Evolutionary conservation across 2,113 vertebrate species (phyloP).

Genomic region (Garra rufa): DNA sequence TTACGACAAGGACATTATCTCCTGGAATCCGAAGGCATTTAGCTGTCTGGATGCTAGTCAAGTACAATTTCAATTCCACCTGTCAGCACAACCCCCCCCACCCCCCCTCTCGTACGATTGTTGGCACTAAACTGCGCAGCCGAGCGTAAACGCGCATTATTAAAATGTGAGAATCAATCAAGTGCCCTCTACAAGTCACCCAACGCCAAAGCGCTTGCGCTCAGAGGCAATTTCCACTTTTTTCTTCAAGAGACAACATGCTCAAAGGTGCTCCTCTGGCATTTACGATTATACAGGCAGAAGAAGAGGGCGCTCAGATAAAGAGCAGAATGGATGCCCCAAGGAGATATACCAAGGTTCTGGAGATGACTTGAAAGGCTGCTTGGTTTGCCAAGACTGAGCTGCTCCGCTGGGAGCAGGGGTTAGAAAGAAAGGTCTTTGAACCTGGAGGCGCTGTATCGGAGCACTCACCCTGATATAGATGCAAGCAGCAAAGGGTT

Average conservation of each 20-base stretch:
- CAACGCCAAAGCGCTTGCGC: constrained; percentile 16
- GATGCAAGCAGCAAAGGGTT: constrained; percentile 17
- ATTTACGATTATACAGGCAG: constrained; percentile 22
- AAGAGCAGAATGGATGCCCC: constrained; percentile 36
- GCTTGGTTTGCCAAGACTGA: neutral
- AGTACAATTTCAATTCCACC: constrained; percentile 72
- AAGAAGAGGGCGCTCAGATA: constrained; percentile 27
- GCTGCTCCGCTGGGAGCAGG: neutral
- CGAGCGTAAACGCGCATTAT: constrained; percentile 66
- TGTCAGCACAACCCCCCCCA: constrained; percentile 57
- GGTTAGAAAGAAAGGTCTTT: constrained; percentile 29
- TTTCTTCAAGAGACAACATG: constrained; percentile 36
- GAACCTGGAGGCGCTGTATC: constrained; percentile 15
- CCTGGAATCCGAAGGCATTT: constrained; percentile 56
- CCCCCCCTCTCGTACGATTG: constrained; percentile 57
- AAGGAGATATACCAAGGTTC: constrained; percentile 24
- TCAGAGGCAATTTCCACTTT: constrained; percentile 35
- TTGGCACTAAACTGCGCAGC: constrained; percentile 65
- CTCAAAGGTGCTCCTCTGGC: constrained; percentile 41
- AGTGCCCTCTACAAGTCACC: constrained; percentile 46
- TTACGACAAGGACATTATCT: constrained; percentile 63
- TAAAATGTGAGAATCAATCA: constrained; percentile 70
- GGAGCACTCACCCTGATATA: constrained; percentile 8
- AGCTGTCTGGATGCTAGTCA: constrained; percentile 70
- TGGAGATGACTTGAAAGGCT: constrained; percentile 28